Conservation (phyloP, 2,888 invertebrate species). For the Yponomeuta plumbellus region DNA sequence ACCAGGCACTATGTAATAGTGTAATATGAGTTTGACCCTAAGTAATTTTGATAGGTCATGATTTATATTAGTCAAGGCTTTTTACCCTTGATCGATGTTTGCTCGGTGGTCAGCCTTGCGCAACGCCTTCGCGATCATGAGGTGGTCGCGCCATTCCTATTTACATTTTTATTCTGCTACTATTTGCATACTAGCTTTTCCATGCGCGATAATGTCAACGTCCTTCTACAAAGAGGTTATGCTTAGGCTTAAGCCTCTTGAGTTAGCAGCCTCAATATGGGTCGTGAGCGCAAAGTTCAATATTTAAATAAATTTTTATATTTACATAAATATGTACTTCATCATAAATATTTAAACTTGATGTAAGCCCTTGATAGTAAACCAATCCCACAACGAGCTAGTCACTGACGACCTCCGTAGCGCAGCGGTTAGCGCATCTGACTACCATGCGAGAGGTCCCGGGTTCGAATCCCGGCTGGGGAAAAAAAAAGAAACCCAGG, state of each 20-base stretch:
- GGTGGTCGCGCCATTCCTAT: conserved; percentile 28
- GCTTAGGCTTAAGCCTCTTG: conserved; percentile 5
- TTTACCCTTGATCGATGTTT: conserved; percentile 49
- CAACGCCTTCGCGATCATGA: conserved; percentile 35
- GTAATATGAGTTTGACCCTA: no score
- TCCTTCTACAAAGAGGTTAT: conserved; percentile 38
- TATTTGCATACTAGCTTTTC: conserved; percentile 42
- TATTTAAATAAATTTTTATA: background rate
- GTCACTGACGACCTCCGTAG: no score
- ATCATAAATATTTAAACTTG: background rate
- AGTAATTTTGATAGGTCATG: no score
- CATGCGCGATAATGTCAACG: conserved; percentile 46
- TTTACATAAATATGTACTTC: background rate
- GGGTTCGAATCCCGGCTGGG: no score
- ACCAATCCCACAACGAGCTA: no score
- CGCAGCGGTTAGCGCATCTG: no score
- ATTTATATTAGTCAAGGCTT: background rate
- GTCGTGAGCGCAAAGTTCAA: background rate
- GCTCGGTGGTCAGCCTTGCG: conserved; percentile 44
- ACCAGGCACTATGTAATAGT: no score
- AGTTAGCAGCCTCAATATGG: background rate
- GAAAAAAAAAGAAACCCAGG: no score
- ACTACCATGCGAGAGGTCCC: no score
- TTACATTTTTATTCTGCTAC: conserved; percentile 50
- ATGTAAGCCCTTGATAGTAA: no score